phyloP scores from a whole-genome alignment of 2,113 vertebrate genomes.

The Heliornis fulica region DNA sequence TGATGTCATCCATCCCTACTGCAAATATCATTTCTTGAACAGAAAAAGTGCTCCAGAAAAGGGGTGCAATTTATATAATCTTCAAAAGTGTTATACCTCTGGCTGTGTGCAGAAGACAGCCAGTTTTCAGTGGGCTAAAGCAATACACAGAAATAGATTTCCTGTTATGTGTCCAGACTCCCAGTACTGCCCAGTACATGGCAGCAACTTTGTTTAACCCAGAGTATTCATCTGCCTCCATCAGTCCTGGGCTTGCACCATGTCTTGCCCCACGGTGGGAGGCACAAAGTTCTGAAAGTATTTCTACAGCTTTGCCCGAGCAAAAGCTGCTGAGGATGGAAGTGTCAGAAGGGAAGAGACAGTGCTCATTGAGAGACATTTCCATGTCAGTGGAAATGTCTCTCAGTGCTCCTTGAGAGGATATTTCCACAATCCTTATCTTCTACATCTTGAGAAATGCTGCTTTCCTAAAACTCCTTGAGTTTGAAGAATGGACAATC shows the following conservation, averaged over 20 bases:
- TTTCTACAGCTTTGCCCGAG: background rate
- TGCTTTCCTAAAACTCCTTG: background rate
- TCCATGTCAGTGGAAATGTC: too few species aligned
- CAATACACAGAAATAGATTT: too few species aligned
- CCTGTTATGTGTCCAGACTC: background rate
- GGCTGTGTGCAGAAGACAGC: background rate
- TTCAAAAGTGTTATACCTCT: background rate
- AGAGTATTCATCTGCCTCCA: background rate
- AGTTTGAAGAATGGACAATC: conserved; percentile 23
- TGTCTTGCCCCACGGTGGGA: background rate
- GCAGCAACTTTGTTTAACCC: background rate
- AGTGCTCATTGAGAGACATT: background rate
- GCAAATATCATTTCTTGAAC: background rate
- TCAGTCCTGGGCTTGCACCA: rapidly evolving
- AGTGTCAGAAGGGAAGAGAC: background rate
- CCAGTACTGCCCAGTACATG: background rate
- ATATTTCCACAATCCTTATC: background rate
- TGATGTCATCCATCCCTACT: background rate
- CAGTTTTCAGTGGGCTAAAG: background rate
- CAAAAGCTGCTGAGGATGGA: background rate
- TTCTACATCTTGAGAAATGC: background rate
- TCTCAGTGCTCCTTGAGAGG: background rate
- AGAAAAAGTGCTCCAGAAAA: background rate
- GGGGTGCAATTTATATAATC: background rate
- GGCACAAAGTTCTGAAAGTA: background rate